Percentiles rank a stretch among this genome's conserved stretches.
Evolutionary conservation across 2,888 invertebrate genomes (phyloP).

Genomic region (Phrixothrix hirtus): DNA sequence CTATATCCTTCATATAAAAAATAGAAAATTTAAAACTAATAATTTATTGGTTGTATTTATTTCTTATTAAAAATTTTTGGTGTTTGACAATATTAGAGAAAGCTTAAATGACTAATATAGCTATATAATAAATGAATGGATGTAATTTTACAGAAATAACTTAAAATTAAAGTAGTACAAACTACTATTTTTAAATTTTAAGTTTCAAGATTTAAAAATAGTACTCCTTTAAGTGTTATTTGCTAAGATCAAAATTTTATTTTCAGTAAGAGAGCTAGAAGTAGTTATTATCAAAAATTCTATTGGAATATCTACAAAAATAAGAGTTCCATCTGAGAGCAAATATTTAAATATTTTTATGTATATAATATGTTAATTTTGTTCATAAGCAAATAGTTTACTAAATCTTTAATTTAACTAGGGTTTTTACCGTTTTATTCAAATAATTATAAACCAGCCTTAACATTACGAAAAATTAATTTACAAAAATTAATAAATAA

Average conservation of each 20-base stretch:
- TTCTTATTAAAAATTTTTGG: background rate
- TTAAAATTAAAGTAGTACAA: background rate
- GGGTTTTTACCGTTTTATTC: background rate
- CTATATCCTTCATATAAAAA: conserved; percentile 1
- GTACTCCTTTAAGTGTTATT: too few relatives aligned
- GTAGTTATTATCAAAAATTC: background rate
- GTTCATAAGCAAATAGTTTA: background rate
- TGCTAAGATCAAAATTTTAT: too few relatives aligned
- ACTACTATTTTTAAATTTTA: background rate
- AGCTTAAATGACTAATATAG: background rate
- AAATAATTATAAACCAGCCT: conserved; percentile 16
- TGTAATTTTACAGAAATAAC: background rate
- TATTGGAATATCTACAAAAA: background rate
- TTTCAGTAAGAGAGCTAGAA: too few relatives aligned
- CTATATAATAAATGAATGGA: background rate
- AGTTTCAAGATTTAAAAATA: too few relatives aligned
- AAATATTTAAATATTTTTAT: background rate
- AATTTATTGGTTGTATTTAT: background rate
- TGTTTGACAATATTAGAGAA: background rate
- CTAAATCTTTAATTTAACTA: background rate
- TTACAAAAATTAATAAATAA: conserved; percentile 24
- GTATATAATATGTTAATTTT: background rate
- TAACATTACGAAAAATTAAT: conserved; percentile 14
- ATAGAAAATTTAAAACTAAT: background rate
- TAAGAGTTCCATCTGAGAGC: background rate